Evolutionary conservation across 2,888 invertebrate genomes (phyloP).

Genomic region (Leptogaster cylindrica): DNA sequence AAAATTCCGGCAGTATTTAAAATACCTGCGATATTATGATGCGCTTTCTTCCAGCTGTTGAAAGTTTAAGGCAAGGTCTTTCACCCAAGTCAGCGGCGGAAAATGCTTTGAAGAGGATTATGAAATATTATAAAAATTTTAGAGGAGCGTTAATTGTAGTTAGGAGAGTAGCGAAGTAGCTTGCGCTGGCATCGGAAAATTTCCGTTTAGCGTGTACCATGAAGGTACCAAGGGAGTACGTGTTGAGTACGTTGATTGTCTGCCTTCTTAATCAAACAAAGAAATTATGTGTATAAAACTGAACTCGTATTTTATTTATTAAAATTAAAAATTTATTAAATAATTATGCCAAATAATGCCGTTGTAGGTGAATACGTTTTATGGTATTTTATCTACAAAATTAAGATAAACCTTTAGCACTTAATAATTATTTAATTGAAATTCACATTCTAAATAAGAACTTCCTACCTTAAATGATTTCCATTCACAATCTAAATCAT

Average conservation of each 20-base stretch:
- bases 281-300: no score
- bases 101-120: slow-evolving; percentile 76
- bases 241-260: no score
- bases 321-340: no score
- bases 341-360: no score
- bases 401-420: not conserved
- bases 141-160: slow-evolving; percentile 86
- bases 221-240: no score
- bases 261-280: no score
- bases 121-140: slow-evolving; percentile 77
- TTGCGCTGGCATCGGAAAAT: no score
- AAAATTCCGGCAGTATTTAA: no score
- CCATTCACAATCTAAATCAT: not conserved
- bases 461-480: not conserved
- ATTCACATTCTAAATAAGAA: not conserved
- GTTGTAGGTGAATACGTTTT: not conserved
- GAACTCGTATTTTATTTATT: no score
- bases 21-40: slow-evolving; percentile 99
- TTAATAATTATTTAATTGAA: not conserved
- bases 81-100: slow-evolving; percentile 76
- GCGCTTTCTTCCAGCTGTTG: slow-evolving; percentile 93
- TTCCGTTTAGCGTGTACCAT: no score
- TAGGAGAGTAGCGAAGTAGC: no score
- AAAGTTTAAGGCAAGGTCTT: slow-evolving; percentile 82
- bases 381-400: not conserved